A percentile compares a stretch with the other conserved stretches of the same genome.
Conservation (phyloP, 2,797 vertebrate species). For the Parauchenoglanis ngamensis region DNA sequence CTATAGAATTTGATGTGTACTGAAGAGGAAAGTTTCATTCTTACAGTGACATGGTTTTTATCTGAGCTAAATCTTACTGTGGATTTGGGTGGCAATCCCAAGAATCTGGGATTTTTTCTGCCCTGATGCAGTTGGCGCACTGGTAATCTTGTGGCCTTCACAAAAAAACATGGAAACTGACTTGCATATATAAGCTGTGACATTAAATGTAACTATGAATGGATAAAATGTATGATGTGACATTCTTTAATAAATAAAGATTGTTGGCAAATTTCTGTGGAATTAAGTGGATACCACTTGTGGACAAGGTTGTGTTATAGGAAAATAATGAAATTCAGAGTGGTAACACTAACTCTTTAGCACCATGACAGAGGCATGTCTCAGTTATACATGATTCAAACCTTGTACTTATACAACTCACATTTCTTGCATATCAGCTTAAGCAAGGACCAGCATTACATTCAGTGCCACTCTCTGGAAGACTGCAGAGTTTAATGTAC, state of each 20-base stretch:
- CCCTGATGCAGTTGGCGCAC: not conserved
- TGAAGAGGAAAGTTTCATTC: not conserved
- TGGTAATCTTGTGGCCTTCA: not conserved
- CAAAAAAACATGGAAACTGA: not conserved
- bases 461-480: not conserved
- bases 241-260: not conserved
- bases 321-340: not conserved
- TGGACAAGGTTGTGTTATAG: not conserved
- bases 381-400: not conserved
- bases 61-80: not conserved
- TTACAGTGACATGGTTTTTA: not conserved
- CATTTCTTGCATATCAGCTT: not conserved
- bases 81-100: not conserved
- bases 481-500: not conserved
- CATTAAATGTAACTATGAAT: not conserved
- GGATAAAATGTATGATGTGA: not conserved
- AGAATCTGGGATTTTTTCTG: not conserved
- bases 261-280: not conserved
- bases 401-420: not conserved
- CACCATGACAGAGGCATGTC: not conserved
- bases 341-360: not conserved
- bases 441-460: not conserved
- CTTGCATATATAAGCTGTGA: not conserved
- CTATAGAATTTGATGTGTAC: not conserved
- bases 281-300: not conserved